Evolutionary conservation across 2,888 invertebrate species (phyloP), one percentile per base, ranked within the genome.

Genomic region (Meghimatium bilineatum): DNA sequence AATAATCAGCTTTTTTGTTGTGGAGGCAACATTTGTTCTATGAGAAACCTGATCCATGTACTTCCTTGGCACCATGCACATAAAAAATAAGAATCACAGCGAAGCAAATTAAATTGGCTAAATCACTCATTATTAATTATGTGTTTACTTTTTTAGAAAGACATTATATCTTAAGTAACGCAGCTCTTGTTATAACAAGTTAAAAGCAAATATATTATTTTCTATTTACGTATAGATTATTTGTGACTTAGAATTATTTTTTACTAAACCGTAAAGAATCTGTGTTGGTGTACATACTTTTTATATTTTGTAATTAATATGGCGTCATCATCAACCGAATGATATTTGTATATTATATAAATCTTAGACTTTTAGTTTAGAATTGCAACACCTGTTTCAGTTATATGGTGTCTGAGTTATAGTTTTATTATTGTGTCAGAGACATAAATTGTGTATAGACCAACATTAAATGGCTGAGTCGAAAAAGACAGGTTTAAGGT

Each of bases 241-340:
- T 56, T 17, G 14, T 56, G 56, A 23, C 56, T 12, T 12, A 56
- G 8, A 56, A 12, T 56, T 2, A 23, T 12, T 17, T 56, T 56
- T 56, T 2, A 23, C 17, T 56, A 17, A 17, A 56, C 44, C 44
- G 44, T 44, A 8, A 8, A 44, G 6, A 56, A 23, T n/a, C 56
- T 56, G 17, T 56, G 29, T 63, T 63, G 23, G 5, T 8, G 29
- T 29, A n/a, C 29, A 63, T 29, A 63, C 8, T 63, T 63, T 63
- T 29, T n/a, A 71, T 71, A 71, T 36, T 20, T 36, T 23, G 36
- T 36, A 56, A 71, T 71, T 71, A 71, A 71, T 36, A 71, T 71
- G 71, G 71, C 71, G 71, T 71, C 38, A 71, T 71, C 38, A 26
- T 71, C 38, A 71, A 71, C 26, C 36, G 38, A 71, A 23, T 38